phyloP scores from a whole-genome alignment of 2,113 vertebrate genomes.

The Misgurnus anguillicaudatus region DNA sequence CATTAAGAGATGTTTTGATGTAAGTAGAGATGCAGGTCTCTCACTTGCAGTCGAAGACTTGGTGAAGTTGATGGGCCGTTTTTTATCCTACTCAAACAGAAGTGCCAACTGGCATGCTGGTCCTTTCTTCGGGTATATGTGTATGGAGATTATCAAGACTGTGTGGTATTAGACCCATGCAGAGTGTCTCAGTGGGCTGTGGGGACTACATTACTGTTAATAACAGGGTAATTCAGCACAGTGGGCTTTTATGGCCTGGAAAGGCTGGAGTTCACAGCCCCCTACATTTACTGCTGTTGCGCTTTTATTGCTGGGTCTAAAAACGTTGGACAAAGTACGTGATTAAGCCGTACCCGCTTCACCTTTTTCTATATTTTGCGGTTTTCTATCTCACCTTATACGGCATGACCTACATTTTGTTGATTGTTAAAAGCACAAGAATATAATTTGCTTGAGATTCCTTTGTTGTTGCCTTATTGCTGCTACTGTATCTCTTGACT shows the following conservation, averaged over 20 bases:
- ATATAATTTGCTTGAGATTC: slow-evolving; percentile 6
- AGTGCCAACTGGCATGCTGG: slow-evolving; percentile 66
- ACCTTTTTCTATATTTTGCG: slow-evolving; percentile 57
- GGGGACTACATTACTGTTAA: slow-evolving; percentile 64
- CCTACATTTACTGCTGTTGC: slow-evolving; percentile 58
- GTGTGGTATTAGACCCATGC: slow-evolving; percentile 77
- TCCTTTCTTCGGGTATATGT: slow-evolving; percentile 35
- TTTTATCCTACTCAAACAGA: slow-evolving; percentile 32
- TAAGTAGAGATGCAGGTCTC: slow-evolving; percentile 69
- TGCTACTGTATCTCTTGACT: slow-evolving; percentile 35
- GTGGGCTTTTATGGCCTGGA: slow-evolving; percentile 71
- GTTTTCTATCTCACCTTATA: slow-evolving; percentile 32
- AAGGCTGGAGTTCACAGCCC: slow-evolving; percentile 60
- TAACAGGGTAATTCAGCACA: slow-evolving; percentile 69
- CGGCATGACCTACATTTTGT: slow-evolving; percentile 17
- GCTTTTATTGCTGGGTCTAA: slow-evolving; percentile 61
- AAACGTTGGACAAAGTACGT: slow-evolving; percentile 57
- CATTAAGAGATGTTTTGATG: slow-evolving; percentile 73
- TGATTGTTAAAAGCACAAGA: slow-evolving; percentile 2
- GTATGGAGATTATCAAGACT: slow-evolving; percentile 50
- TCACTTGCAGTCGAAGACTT: slow-evolving; percentile 62
- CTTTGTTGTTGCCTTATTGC: slow-evolving; percentile 18
- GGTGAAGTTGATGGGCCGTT: slow-evolving; percentile 67
- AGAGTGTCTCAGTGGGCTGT: slow-evolving; percentile 67
- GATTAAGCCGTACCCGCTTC: slow-evolving; percentile 56